Conservation (phyloP, 2,888 invertebrate genomes). For the Epirrhoe alternata region DNA sequence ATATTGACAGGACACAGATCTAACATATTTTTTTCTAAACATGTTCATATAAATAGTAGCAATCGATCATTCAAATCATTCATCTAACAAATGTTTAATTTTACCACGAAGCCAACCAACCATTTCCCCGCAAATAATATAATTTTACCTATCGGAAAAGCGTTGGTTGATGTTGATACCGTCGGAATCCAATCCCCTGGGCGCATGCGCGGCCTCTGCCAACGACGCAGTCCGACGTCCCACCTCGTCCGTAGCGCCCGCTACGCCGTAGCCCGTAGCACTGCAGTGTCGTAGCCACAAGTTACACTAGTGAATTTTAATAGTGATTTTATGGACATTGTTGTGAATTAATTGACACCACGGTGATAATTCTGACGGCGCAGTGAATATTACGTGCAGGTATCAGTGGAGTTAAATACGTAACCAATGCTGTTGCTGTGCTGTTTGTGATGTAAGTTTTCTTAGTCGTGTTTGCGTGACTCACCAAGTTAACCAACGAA, state of each 20-base stretch:
- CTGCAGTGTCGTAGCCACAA: conserved; percentile 67
- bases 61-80: conserved; percentile 6
- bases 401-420: conserved; percentile 26
- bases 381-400: conserved; percentile 19
- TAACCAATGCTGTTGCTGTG: conserved; percentile 28
- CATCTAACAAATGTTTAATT: conserved; percentile 22
- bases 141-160: conserved; percentile 66
- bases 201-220: conserved; percentile 70
- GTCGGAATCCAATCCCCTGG: conserved; percentile 56
- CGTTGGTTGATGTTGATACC: conserved; percentile 48
- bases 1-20: no score
- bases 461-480: conserved; percentile 31
- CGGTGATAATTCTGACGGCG: conserved; percentile 21
- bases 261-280: conserved; percentile 59
- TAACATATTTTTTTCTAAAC: no score
- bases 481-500: conserved; percentile 18
- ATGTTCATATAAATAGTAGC: neutral
- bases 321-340: conserved; percentile 31
- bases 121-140: conserved; percentile 51
- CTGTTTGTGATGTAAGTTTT: conserved; percentile 47
- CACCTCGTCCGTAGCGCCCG: conserved; percentile 54
- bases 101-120: conserved; percentile 19
- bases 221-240: conserved; percentile 72
- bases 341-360: conserved; percentile 25
- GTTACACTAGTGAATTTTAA: conserved; percentile 21